Conservation (phyloP, 2,113 vertebrate genomes). For the Naja naja region DNA sequence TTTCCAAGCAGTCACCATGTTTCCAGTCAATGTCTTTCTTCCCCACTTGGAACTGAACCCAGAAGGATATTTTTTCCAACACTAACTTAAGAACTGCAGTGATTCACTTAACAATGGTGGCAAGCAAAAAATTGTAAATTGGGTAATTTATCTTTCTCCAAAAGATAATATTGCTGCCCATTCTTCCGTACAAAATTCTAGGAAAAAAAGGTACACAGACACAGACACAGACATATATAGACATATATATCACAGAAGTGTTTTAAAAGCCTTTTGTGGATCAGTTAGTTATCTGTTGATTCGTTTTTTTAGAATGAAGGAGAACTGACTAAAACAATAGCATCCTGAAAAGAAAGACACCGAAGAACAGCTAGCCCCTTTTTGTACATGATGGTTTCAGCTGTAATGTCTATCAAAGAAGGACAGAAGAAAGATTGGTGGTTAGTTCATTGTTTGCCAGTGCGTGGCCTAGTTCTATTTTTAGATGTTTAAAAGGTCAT, state of each 20-base stretch:
- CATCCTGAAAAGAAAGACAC: neutral
- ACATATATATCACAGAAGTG: neutral
- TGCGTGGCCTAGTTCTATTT: neutral
- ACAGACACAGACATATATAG: neutral
- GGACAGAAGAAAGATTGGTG: neutral
- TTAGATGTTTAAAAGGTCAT: neutral
- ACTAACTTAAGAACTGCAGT: neutral
- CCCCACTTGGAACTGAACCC: too few relatives aligned
- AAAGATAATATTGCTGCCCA: neutral
- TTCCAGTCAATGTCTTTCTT: too few relatives aligned
- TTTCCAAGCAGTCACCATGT: too few relatives aligned
- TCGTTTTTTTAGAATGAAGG: neutral
- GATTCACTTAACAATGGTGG: neutral
- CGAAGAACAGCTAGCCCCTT: neutral
- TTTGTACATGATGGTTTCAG: neutral
- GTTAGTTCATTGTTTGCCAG: neutral
- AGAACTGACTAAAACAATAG: neutral
- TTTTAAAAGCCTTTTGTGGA: neutral
- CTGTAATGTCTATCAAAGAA: neutral
- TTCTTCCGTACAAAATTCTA: neutral
- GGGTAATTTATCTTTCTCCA: neutral
- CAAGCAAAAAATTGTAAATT: neutral
- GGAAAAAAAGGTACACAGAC: neutral
- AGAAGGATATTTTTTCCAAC: too few relatives aligned
- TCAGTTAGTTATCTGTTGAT: neutral